Conservation (phyloP, 1,140 invertebrate species). For the Holotrichia oblita region DNA sequence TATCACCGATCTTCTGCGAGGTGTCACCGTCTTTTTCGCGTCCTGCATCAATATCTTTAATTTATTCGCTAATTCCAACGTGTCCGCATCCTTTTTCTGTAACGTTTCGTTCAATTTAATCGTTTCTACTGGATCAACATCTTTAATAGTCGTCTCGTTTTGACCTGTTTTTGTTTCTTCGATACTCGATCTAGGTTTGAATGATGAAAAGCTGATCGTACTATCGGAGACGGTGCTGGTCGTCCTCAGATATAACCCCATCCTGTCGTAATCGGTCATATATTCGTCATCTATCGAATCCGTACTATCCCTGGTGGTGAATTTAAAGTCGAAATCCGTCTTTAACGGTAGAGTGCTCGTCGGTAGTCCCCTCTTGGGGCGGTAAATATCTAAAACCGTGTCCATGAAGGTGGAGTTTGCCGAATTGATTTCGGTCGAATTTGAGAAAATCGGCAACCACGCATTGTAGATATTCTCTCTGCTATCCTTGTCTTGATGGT, state of each 20-base stretch:
- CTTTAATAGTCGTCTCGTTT: background rate
- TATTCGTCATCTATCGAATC: background rate
- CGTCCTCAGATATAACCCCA: background rate
- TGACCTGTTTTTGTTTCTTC: background rate
- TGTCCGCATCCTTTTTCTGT: background rate
- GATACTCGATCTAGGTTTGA: background rate
- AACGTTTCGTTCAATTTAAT: background rate
- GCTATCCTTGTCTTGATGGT: conserved; percentile 3
- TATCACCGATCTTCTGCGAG: background rate
- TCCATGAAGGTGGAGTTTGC: background rate
- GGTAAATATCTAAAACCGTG: background rate
- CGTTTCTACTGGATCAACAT: background rate
- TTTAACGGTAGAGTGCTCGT: background rate
- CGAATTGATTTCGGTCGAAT: conserved; percentile 4
- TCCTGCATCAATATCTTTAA: background rate
- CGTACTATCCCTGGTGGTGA: background rate
- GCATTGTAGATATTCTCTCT: conserved; percentile 5
- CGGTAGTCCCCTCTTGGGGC: background rate
- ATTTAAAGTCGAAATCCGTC: background rate
- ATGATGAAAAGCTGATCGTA: background rate
- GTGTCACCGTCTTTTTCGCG: background rate
- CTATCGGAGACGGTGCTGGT: background rate
- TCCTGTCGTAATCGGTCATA: background rate
- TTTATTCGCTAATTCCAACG: background rate
- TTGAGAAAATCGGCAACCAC: conserved; percentile 26